A percentile compares a stretch with the other conserved stretches of the same genome.
Conservation (phyloP, 2,888 invertebrate genomes). For the Notocelia uddmanniana region DNA sequence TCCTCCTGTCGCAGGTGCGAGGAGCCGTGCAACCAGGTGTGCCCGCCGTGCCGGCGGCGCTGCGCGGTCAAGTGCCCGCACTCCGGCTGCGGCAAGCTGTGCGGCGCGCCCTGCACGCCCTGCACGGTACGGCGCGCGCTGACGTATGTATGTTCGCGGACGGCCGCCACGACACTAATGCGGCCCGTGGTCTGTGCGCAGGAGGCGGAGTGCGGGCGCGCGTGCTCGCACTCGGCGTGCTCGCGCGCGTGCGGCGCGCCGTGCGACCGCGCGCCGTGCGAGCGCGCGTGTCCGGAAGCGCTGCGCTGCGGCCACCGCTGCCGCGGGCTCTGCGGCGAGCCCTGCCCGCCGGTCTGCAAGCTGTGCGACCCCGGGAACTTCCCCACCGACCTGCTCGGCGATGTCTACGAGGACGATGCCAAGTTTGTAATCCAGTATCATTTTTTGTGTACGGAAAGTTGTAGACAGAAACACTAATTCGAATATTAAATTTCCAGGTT, state of each 20-base stretch:
- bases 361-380: conserved; percentile 82
- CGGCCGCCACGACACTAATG: not conserved
- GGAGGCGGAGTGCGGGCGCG: conserved; percentile 70
- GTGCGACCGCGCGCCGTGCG: conserved; percentile 46
- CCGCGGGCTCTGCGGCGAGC: conserved; percentile 90
- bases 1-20: conserved; percentile 73
- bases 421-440: conserved; percentile 59
- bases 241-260: conserved; percentile 4
- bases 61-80: conserved; percentile 83
- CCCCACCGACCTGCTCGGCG: conserved; percentile 71
- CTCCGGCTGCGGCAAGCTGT: conserved; percentile 78
- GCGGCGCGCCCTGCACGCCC: conserved; percentile 82
- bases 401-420: conserved; percentile 79
- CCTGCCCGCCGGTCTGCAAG: conserved; percentile 87
- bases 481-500: conserved; percentile 68
- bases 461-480: not conserved
- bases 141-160: not conserved
- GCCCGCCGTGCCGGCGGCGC: conserved; percentile 82
- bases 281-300: not conserved
- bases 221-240: conserved; percentile 59
- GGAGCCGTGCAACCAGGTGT: conserved; percentile 82
- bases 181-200: conserved; percentile 48
- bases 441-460: not conserved
- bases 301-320: conserved; percentile 87
- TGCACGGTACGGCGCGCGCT: conserved; percentile 67